phyloP scores from a whole-genome alignment of 64 coral and sea anemone species.

The Platygyra sinensis region DNA sequence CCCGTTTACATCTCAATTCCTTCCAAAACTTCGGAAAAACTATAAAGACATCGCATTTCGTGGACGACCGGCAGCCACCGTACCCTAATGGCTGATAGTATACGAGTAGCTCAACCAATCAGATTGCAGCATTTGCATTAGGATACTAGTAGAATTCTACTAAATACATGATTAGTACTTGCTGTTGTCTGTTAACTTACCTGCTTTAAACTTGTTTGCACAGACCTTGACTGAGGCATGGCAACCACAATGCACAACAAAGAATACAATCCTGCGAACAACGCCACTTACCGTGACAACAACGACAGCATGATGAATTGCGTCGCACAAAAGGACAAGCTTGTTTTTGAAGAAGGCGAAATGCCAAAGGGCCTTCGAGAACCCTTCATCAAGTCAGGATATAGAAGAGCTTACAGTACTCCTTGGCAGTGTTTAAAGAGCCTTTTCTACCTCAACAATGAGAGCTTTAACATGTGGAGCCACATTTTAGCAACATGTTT shows the following conservation, averaged over 20 bases:
- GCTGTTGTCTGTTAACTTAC: neutral
- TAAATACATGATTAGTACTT: too few species aligned
- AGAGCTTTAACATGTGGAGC: slow-evolving; percentile 57
- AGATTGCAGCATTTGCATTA: too few species aligned
- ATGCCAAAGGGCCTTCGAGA: slow-evolving; percentile 38
- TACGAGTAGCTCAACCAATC: too few species aligned
- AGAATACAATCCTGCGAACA: neutral
- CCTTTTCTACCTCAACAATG: slow-evolving; percentile 52
- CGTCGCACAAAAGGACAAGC: neutral
- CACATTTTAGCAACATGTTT: slow-evolving; percentile 26
- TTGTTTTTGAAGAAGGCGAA: slow-evolving; percentile 16
- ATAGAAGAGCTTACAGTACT: slow-evolving; percentile 15
- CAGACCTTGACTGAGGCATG: neutral
- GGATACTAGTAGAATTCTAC: too few species aligned
- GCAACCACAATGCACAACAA: neutral
- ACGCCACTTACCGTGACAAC: neutral
- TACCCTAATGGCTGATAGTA: too few species aligned
- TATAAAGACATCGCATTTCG: too few species aligned
- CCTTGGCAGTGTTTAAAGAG: slow-evolving; percentile 53
- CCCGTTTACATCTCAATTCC: too few species aligned
- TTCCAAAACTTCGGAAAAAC: too few species aligned
- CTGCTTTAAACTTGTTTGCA: neutral
- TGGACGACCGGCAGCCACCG: too few species aligned
- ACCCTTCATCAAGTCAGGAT: slow-evolving; percentile 42
- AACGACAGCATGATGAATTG: neutral